phyloP scores from a whole-genome alignment of 2,888 invertebrate genomes.

The Patella ulyssiponensis region DNA sequence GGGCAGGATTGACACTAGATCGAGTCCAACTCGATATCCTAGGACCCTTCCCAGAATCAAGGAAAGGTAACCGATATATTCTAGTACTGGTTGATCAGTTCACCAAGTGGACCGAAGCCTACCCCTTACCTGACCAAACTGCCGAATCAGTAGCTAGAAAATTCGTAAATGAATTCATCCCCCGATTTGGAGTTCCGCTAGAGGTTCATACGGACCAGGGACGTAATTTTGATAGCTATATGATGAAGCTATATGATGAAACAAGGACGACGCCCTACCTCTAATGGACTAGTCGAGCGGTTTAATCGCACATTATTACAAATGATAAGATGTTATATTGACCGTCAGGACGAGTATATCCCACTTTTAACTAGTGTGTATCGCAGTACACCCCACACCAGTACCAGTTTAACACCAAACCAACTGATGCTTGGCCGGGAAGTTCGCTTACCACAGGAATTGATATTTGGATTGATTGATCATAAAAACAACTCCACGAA shows the following conservation, averaged over 20 bases:
- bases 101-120: constrained; percentile 26
- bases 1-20: constrained; percentile 79
- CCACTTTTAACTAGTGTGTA: constrained; percentile 40
- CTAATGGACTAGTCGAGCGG: constrained; percentile 38
- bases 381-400: constrained; percentile 33
- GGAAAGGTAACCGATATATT: constrained; percentile 29
- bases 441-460: constrained; percentile 29
- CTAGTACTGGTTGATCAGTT: constrained; percentile 34
- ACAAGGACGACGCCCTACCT: constrained; percentile 29
- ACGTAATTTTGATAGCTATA: constrained; percentile 21
- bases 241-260: constrained; percentile 12
- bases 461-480: constrained; percentile 24
- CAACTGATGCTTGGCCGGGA: constrained; percentile 36
- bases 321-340: constrained; percentile 36
- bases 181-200: constrained; percentile 29
- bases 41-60: constrained; percentile 33
- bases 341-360: constrained; percentile 35
- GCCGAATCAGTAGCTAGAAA: constrained; percentile 26
- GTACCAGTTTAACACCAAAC: constrained; percentile 37
- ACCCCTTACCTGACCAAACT: constrained; percentile 25
- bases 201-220: constrained; percentile 14
- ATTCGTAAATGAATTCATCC: constrained; percentile 28
- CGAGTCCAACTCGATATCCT: constrained; percentile 35
- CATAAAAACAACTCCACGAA: not conserved
- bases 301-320: constrained; percentile 36